Evolutionary conservation across 2,888 invertebrate species (phyloP), one percentile per base, ranked within the genome.

Genomic region (Poecilobothrus nobilitatus): DNA sequence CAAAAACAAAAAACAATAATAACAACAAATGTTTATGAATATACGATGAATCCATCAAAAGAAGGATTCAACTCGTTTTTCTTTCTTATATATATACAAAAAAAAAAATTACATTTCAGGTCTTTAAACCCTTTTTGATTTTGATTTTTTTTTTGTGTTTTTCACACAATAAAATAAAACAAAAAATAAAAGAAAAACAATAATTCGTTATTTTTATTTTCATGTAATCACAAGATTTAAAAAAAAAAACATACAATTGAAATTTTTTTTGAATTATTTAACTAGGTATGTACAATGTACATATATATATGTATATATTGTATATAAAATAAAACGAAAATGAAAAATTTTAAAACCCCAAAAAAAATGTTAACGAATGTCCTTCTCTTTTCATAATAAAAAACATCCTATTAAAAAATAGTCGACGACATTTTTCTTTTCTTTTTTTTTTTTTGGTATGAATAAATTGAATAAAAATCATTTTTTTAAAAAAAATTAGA

Each of bases 61-160:
- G 18, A 53, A 53, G 53, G 53, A 53, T 18, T 53, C 53, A 53
- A 53, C 2, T 53, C 15, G 9, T 53, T 18, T 18, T 53, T 53
- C 53, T 53, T n/a, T 18, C 15, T 12, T 8, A 41, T 53, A 12
- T 53, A 53, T 15, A 53, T 12, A 53, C 12, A 53, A 53, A 53
- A 53, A 53, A 4, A 53, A 53, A 18, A 12, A 37, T n/a, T 37
- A 37, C 37, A 12, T 18, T 53, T 53, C n/a, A 53, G 53, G 53
- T 53, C 53, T 18, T 53, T 53, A 53, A 53, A 53, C 53, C 53
- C 53, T 53, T 53, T 53, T n/a, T n/a, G n/a, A n/a, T n/a, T n/a
- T n/a, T n/a, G n/a, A n/a, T n/a, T n/a, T n/a, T n/a, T 41, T 41
- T 12, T 9, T 41, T 53, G 18, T n/a, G 15, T 53, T 15, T 53